Conservation (phyloP, 2,113 vertebrate genomes). For the Alces alces region DNA sequence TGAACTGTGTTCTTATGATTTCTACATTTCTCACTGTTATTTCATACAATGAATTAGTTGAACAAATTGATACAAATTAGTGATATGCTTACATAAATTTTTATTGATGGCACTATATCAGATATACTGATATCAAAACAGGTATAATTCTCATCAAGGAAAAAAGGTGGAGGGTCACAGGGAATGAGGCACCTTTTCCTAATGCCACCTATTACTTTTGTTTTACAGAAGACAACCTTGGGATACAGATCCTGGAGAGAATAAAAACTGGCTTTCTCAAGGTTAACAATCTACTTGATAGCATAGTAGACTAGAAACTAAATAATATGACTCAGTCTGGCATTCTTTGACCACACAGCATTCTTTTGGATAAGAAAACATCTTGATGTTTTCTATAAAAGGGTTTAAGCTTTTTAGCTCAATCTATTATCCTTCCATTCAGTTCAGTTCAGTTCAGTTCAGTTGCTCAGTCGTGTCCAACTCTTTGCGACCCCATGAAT, state of each 20-base stretch:
- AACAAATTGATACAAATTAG: not conserved
- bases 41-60: not conserved
- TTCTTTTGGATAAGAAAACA: not conserved
- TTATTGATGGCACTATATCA: not conserved
- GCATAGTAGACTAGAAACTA: not conserved
- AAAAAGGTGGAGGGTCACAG: not conserved
- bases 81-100: not conserved
- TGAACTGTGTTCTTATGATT: not conserved
- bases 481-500: no score
- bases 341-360: not conserved
- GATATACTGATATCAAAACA: not conserved
- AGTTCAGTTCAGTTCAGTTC: no score
- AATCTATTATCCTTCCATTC: not conserved
- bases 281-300: not conserved
- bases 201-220: not conserved
- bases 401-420: not conserved
- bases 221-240: not conserved
- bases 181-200: not conserved
- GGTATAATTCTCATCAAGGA: not conserved
- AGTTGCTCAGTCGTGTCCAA: fast-evolving
- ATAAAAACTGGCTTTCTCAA: not conserved
- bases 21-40: not conserved
- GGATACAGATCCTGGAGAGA: not conserved
- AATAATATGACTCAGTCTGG: not conserved
- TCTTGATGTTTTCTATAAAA: conserved; percentile 25